These are phyloP conservation scores for Rhombomys opimus DNA, from an alignment of 2,113 vertebrate genomes.

Conservation along the genomic window DNA sequence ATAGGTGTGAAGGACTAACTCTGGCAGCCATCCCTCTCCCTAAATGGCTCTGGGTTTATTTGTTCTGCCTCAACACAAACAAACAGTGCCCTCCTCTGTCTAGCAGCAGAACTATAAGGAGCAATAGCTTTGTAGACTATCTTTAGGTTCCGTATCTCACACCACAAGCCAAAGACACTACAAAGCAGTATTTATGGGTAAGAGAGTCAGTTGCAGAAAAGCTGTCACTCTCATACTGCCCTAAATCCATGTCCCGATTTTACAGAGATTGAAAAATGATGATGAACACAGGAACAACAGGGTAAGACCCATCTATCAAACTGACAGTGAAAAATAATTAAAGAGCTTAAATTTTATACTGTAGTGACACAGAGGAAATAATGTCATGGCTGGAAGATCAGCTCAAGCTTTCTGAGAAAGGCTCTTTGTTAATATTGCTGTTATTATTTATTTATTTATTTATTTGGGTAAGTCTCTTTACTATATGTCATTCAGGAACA, in stretches of 20 bases:
- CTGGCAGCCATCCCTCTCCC: not conserved
- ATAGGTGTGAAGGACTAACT: not conserved
- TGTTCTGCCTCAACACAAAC: not conserved
- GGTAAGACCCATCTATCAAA: constrained; percentile 56
- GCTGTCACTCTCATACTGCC: constrained; percentile 24
- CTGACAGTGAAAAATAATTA: not conserved
- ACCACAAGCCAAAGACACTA: not conserved
- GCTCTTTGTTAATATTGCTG: not conserved
- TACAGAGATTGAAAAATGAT: constrained; percentile 17
- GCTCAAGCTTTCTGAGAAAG: constrained; percentile 40
- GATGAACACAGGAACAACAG: constrained; percentile 51
- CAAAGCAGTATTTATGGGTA: not conserved
- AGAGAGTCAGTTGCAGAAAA: constrained; percentile 5
- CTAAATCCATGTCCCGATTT: constrained; percentile 45
- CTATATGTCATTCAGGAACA: not conserved
- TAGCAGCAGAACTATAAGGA: not conserved
- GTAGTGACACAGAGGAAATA: not conserved
- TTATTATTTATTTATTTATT: not conserved
- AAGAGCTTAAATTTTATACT: constrained; percentile 12
- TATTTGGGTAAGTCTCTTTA: not conserved
- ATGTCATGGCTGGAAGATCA: not conserved
- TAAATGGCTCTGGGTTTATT: not conserved
- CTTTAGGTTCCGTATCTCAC: not conserved
- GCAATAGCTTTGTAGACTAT: not conserved
- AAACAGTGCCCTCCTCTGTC: constrained; percentile 75